Percentiles rank a stretch among this genome's conserved stretches.
Evolutionary conservation across 1,140 invertebrate species (phyloP).

Genomic region (Aporrectodea caliginosa): DNA sequence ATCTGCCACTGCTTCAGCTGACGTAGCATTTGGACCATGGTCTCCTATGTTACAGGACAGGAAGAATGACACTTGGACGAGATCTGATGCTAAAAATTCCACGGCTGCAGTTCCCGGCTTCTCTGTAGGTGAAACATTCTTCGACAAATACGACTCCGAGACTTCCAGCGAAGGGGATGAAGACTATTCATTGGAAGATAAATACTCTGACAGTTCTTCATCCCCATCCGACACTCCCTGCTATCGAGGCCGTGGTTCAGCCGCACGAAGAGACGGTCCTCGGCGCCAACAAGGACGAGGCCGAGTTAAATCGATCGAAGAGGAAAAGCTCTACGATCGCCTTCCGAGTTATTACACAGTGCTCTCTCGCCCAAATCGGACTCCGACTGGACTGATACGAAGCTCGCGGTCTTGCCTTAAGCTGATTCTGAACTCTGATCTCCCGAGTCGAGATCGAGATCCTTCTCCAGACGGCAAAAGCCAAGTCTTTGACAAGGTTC

Average conservation of each 20-base stretch:
- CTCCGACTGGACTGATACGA: not conserved
- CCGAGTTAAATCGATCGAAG: not conserved
- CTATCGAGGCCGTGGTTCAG: not conserved
- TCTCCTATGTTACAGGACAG: no score
- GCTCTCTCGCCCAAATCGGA: not conserved
- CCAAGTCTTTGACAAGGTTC: constrained; percentile 38
- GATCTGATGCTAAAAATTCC: no score
- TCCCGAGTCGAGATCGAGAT: not conserved
- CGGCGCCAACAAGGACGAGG: not conserved
- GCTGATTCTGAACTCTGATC: not conserved
- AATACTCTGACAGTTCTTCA: not conserved
- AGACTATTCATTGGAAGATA: not conserved
- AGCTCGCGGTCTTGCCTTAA: not conserved
- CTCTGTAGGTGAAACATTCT: not conserved
- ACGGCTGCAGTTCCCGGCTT: no score
- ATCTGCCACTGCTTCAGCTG: no score
- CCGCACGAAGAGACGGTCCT: not conserved
- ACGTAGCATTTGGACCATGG: no score
- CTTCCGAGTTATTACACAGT: not conserved
- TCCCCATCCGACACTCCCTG: not conserved
- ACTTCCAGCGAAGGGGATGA: not conserved
- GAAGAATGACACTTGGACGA: no score
- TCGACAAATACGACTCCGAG: not conserved
- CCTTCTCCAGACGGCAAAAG: not conserved
- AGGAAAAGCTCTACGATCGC: not conserved